phyloP scores from a whole-genome alignment of 2,888 invertebrate genomes.

The Drosophila multiciliata region DNA sequence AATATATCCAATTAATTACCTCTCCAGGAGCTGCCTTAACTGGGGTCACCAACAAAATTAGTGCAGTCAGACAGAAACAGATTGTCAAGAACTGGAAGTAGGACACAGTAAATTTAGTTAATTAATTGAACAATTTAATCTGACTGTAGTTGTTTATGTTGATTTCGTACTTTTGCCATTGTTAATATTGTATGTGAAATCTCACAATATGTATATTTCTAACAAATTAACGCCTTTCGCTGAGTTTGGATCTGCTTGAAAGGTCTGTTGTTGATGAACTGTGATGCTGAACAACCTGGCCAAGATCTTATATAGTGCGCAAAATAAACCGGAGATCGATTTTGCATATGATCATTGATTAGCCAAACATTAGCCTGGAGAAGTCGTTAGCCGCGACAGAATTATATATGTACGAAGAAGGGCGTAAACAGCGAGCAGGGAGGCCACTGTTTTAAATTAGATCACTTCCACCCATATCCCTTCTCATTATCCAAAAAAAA shows the following conservation, averaged over 20 bases:
- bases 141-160: constrained; percentile 3
- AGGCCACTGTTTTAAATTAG: not conserved
- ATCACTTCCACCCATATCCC: not conserved
- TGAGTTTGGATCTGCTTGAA: constrained; percentile 38
- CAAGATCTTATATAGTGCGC: constrained; percentile 66
- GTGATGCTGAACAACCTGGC: constrained; percentile 34
- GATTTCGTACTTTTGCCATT: constrained; percentile 62
- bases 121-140: constrained; percentile 12
- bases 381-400: constrained; percentile 62
- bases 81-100: constrained; percentile 55
- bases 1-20: constrained; percentile 32
- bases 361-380: constrained; percentile 64
- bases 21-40: constrained; percentile 51
- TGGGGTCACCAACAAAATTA: constrained; percentile 31
- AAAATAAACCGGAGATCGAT: constrained; percentile 59
- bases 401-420: constrained; percentile 9
- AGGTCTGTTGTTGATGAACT: constrained; percentile 55
- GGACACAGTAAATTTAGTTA: constrained; percentile 14
- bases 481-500: not conserved
- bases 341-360: constrained; percentile 76
- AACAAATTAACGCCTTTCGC: constrained; percentile 69
- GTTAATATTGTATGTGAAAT: constrained; percentile 61
- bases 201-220: constrained; percentile 28
- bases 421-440: not conserved
- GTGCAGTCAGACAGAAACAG: constrained; percentile 16